phyloP scores from a whole-genome alignment of 2,888 invertebrate species.

The Meliscaeva auricollis region DNA sequence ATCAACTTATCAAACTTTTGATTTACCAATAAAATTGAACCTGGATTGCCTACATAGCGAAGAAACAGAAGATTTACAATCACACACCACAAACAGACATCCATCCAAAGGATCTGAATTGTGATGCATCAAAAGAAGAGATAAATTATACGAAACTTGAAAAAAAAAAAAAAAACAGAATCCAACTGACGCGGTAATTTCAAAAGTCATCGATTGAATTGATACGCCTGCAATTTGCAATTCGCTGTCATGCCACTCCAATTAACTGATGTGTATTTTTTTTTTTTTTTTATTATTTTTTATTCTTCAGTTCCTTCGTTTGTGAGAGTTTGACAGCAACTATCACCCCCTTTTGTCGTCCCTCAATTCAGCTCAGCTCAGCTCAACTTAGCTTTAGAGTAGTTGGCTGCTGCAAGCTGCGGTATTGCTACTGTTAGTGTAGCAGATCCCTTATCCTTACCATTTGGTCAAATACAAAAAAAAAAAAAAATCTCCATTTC shows the following conservation, averaged over 20 bases:
- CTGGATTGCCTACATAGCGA: not conserved
- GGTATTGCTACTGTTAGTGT: not conserved
- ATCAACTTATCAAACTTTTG: slow-evolving; percentile 24
- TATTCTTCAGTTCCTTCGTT: slow-evolving; percentile 3
- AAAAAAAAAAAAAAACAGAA: slow-evolving; percentile 25
- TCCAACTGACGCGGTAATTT: slow-evolving; percentile 70
- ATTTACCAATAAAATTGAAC: slow-evolving; percentile 14
- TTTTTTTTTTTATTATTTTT: slow-evolving; percentile 15
- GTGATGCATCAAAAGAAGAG: slow-evolving; percentile 30
- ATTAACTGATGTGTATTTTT: slow-evolving; percentile 68
- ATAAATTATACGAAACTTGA: slow-evolving; percentile 6
- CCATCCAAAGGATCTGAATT: slow-evolving; percentile 24
- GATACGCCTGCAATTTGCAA: slow-evolving; percentile 76
- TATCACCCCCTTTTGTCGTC: not conserved
- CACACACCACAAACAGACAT: slow-evolving; percentile 46
- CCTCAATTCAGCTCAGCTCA: not conserved
- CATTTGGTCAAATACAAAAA: slow-evolving; percentile 48
- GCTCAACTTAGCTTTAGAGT: not conserved
- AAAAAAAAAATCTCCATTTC: slow-evolving; percentile 70
- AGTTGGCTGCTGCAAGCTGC: slow-evolving; percentile 8
- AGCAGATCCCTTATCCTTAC: slow-evolving; percentile 59
- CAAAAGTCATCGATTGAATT: slow-evolving; percentile 75
- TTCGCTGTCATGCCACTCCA: slow-evolving; percentile 74
- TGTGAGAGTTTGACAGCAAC: slow-evolving; percentile 54
- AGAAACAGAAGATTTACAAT: slow-evolving; percentile 28